These are phyloP conservation scores for Crypturellus tataupa DNA, from an alignment of 2,797 vertebrate species.

Conservation along the genomic window DNA sequence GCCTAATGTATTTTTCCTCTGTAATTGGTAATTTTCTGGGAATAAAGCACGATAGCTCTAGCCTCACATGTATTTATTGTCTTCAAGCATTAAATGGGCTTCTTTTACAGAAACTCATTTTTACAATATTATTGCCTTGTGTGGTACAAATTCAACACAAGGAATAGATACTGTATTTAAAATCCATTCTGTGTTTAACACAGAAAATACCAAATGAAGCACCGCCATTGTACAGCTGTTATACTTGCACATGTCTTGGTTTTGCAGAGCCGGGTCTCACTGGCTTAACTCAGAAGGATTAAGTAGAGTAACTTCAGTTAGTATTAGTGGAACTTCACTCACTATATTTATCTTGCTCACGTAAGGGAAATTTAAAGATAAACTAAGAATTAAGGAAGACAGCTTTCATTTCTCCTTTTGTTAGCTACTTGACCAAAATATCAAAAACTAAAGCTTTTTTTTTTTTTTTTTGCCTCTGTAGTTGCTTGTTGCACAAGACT, in stretches of 20 bases:
- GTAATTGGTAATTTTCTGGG: not conserved
- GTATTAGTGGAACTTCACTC: constrained; percentile 11
- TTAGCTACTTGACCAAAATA: not conserved
- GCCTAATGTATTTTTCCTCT: not conserved
- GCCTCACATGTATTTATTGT: not conserved
- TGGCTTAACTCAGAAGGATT: constrained; percentile 8
- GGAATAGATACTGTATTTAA: not conserved
- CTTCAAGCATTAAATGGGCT: not conserved
- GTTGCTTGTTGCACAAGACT: not conserved
- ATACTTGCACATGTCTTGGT: not conserved
- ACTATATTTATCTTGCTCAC: constrained; percentile 10
- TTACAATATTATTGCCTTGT: not conserved
- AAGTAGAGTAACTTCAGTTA: not conserved
- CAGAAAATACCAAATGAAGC: not conserved
- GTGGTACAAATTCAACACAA: not conserved
- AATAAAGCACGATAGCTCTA: not conserved
- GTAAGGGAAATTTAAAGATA: not conserved
- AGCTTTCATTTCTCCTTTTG: not conserved
- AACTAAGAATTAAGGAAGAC: not conserved
- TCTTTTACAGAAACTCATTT: not conserved
- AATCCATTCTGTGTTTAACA: not conserved
- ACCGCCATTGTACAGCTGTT: not conserved
- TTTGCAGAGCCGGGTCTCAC: not conserved
- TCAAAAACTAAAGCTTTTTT: not conserved
- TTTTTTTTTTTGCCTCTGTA: not conserved